Conservation (phyloP, 2,888 invertebrate species). For the Macroteleia sp. region DNA sequence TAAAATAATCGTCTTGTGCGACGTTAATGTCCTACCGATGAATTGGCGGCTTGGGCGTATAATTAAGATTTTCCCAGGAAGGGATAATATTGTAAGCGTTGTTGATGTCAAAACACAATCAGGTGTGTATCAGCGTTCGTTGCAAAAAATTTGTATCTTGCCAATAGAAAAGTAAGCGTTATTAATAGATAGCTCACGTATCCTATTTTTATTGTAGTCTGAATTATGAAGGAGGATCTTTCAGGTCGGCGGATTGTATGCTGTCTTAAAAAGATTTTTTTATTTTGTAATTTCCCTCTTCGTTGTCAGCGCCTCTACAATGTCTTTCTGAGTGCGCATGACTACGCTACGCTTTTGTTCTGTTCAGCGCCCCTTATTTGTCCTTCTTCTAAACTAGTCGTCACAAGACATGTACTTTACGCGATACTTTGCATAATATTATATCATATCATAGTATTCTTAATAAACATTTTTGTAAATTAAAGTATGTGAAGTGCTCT, state of each 20-base stretch:
- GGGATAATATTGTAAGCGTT: slow-evolving; percentile 5
- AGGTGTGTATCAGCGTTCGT: neutral
- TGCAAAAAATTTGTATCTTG: neutral
- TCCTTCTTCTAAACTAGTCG: no score
- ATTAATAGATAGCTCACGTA: neutral
- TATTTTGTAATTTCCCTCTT: no score
- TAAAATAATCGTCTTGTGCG: neutral
- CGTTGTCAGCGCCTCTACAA: no score
- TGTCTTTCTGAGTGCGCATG: no score
- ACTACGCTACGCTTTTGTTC: no score
- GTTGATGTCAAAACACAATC: neutral
- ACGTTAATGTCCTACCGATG: slow-evolving; percentile 17
- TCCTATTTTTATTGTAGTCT: neutral
- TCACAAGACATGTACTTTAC: no score
- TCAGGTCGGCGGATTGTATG: neutral
- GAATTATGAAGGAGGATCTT: neutral
- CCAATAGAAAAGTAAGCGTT: neutral
- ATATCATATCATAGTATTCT: no score
- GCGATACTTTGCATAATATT: no score
- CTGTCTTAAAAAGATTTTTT: no score
- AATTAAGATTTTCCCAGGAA: neutral
- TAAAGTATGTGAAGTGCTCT: no score
- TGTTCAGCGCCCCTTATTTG: no score
- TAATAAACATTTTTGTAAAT: no score
- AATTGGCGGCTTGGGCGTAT: slow-evolving; percentile 19